Evolutionary conservation across 2,797 vertebrate genomes (phyloP), one percentile per base, ranked within the genome.

Genomic region (Chelon auratus): DNA sequence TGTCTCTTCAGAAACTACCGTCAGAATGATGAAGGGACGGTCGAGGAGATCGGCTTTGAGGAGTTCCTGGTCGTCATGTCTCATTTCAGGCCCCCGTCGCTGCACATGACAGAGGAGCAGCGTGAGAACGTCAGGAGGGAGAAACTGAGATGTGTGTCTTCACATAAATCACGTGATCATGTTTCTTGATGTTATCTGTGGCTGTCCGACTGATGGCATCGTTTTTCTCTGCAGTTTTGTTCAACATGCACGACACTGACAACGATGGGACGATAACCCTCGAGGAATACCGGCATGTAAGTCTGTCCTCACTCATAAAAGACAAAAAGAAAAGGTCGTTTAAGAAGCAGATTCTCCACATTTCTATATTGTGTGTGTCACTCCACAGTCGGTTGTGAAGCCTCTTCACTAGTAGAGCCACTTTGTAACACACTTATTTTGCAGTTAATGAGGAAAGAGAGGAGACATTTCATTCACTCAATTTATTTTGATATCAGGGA

Each of bases 181-280:
- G 24, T 53, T 33, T 39, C 17, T 24, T 30, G 30, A 22, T 37
- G 11, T 75, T 63, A 20, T 37, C 54, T 48, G 13, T 15, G 30
- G 17, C 53, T 57, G 40, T 26, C 39, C 12, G 43, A 47, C 45
- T 72, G 30, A 81, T 1, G 0, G 6, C 9, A 54, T 1, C 63
- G n/a, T 80, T 63, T 78, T 47, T 66, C 64, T 74, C 81, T 40
- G 30, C 90, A 99, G 98, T 99, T 92, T 92, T 99, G 68, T 99
- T 99, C 91, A 97, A 97, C 90, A 99, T 99, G 98, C 98, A 99
- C 0, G 98, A 99, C 90, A 95, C 96, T 0, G 96, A 99, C 94
- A 96, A 96, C 1, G 96, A 99, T 0, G 97, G 97, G 56, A 97
- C 95, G 53, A 98, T 99, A 90, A 97, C 96, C 0, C 93, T 98